These are phyloP conservation scores for Aurelia coerulea DNA, from an alignment of 30 jellyfish, hydroid and myxozoan genomes.

Conservation along the genomic window DNA sequence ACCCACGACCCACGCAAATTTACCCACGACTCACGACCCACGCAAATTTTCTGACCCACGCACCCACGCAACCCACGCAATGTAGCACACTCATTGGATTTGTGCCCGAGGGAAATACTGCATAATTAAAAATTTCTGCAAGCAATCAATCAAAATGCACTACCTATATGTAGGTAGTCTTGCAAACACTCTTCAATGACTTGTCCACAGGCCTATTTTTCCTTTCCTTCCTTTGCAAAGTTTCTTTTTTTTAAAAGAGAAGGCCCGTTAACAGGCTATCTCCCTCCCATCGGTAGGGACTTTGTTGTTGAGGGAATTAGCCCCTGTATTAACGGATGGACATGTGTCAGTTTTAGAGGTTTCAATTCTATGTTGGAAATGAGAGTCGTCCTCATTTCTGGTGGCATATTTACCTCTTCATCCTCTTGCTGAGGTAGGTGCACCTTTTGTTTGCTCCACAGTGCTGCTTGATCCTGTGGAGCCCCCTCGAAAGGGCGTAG, in stretches of 20 bases:
- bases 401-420: background rate
- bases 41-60: no score
- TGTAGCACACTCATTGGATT: no score
- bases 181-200: background rate
- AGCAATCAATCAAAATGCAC: conserved; percentile 7
- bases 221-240: background rate
- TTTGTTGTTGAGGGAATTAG: background rate
- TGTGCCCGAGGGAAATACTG: background rate
- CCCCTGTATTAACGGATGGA: background rate
- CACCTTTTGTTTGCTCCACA: conserved; percentile 23
- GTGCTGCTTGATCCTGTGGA: conserved; percentile 5
- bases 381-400: background rate
- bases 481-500: conserved; percentile 40
- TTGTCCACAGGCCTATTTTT: conserved; percentile 1
- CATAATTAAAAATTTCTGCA: conserved; percentile 3
- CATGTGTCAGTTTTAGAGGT: background rate
- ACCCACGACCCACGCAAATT: no score
- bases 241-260: no score
- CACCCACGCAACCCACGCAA: no score
- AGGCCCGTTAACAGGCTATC: no score
- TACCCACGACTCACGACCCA: no score
- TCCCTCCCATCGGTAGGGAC: conserved; percentile 7
- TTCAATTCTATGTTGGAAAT: conserved; percentile 6
- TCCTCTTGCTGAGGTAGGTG: conserved; percentile 9
- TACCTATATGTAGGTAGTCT: background rate